Evolutionary conservation across 2,113 vertebrate genomes (phyloP), one percentile per base, ranked within the genome.

Genomic region (Cnemophilus loriae): DNA sequence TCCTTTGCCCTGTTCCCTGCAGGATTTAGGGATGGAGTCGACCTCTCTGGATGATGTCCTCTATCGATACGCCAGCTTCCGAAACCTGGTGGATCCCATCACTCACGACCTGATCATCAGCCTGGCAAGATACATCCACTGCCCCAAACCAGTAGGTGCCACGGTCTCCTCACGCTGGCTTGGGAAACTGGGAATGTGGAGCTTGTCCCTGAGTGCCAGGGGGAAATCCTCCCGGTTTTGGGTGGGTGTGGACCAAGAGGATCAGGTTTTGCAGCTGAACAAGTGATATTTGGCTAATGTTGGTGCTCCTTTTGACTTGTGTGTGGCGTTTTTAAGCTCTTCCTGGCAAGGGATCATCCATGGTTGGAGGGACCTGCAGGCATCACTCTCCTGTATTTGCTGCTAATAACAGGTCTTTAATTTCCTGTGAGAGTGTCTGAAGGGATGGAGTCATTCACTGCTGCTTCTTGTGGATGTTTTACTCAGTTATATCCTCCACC

Each of bases 11-110:
- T 93, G 55, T 93, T 84, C 92, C 84, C 88, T 97, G 75, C 97
- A 99, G 99, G 99, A 99, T 97, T 96, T 99, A 44, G 99, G 99
- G 63, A 99, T 99, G 99, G 99, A 99, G 97, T 99, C 99, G 0
- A 99, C 99, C 39, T 99, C 99, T 5, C 97, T 99, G 98, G 99
- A 99, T 18, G 99, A 99, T 3, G 99, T 99, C 44, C 97, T 99
- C 64, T 99, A 99, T 46, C 99, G 99, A 46, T 99, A 99, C 0
- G 99, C 99, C 98, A 99, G 99, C 98, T 99, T 99, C 97, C 97
- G 99, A 60, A 99, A 99, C 98, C 98, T 99, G 91, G 99, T 99
- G 90, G 99, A 99, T 97, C 99, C 99, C 15, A 99, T 99, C 98
- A 99, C 99, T 1, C 99, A 99, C 1, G 99, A 99, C 96, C 98